These are phyloP conservation scores for Anniella stebbinsi DNA, from an alignment of 2,797 vertebrate genomes.

Conservation along the genomic window DNA sequence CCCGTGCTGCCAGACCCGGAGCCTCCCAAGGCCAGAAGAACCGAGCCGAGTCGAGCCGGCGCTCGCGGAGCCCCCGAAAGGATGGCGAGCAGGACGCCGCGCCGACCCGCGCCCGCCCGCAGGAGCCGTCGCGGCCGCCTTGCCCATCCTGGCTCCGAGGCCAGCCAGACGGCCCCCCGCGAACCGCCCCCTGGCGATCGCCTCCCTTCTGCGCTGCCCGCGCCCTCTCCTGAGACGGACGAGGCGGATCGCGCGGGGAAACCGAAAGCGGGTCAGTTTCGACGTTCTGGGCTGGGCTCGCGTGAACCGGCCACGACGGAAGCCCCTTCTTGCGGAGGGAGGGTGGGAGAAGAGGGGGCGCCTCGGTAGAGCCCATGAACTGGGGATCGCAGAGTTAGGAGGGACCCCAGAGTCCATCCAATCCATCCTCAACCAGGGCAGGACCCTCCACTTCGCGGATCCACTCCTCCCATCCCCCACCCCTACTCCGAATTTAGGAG, in stretches of 20 bases:
- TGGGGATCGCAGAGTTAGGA: neutral
- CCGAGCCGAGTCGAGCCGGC: neutral
- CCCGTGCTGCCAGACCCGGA: neutral
- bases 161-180: neutral
- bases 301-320: no score
- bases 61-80: neutral
- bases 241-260: neutral
- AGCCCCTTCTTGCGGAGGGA: no score
- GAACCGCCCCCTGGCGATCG: neutral
- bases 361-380: neutral
- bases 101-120: neutral
- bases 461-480: neutral
- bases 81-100: conserved; percentile 48
- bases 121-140: no score
- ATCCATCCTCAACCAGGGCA: no score
- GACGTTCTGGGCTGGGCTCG: no score
- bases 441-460: no score
- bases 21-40: no score
- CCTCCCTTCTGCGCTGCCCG: neutral
- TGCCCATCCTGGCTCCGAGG: fast-evolving
- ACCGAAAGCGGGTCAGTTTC: neutral
- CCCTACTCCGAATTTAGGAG: no score
- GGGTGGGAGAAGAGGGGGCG: neutral
- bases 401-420: neutral
- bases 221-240: fast-evolving